These are phyloP conservation scores for Cichlasoma orientale DNA, from an alignment of 2,797 vertebrate genomes.

Conservation along the genomic window DNA sequence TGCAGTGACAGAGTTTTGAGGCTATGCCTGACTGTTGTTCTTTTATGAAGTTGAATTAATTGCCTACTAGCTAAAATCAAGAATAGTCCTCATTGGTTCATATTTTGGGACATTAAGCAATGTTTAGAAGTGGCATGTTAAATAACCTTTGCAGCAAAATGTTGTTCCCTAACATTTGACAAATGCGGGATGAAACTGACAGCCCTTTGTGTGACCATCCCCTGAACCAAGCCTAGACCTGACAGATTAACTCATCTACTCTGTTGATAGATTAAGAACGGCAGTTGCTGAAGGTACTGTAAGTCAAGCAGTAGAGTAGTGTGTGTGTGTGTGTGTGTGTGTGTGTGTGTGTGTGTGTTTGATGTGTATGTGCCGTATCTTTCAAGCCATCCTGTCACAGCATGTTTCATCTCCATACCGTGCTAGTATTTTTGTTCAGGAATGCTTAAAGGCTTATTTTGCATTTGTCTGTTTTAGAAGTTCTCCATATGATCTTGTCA, in stretches of 20 bases:
- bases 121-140: slow-evolving; percentile 4
- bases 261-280: slow-evolving; percentile 34
- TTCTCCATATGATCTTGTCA: slow-evolving; percentile 15
- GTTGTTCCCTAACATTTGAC: not conserved
- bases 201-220: slow-evolving; percentile 25
- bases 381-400: slow-evolving; percentile 31
- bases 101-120: not conserved
- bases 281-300: slow-evolving; percentile 45
- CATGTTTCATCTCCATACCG: not conserved
- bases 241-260: slow-evolving; percentile 33
- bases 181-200: slow-evolving; percentile 4
- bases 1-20: not conserved
- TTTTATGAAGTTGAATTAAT: not conserved
- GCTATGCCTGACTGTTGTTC: not conserved
- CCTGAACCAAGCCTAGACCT: slow-evolving; percentile 20
- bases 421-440: slow-evolving; percentile 21
- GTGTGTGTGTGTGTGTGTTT: not conserved
- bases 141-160: slow-evolving; percentile 7
- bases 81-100: not conserved
- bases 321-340: not conserved
- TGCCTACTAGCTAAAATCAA: not conserved
- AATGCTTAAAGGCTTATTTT: slow-evolving; percentile 22
- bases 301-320: slow-evolving; percentile 5
- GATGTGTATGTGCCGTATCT: slow-evolving; percentile 10
- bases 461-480: slow-evolving; percentile 7